These are phyloP conservation scores for Eretmocerus hayati DNA, from an alignment of 2,888 invertebrate genomes.

Conservation along the genomic window DNA sequence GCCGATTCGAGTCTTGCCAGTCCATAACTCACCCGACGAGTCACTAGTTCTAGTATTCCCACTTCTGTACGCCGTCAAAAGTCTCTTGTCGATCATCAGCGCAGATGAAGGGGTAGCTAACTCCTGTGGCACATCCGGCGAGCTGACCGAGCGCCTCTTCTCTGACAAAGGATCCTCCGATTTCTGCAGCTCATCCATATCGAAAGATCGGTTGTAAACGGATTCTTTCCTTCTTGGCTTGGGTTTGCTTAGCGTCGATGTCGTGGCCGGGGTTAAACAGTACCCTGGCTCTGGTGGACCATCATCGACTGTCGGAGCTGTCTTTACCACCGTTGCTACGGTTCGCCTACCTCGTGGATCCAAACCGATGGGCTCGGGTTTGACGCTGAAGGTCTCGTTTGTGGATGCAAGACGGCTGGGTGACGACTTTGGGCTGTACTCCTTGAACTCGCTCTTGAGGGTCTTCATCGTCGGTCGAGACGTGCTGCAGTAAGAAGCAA, in stretches of 20 bases:
- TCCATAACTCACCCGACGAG: slow-evolving; percentile 22
- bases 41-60: slow-evolving; percentile 17
- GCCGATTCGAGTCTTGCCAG: too few relatives aligned
- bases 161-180: slow-evolving; percentile 10
- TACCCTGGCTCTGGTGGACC: not conserved
- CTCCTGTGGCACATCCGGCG: slow-evolving; percentile 10
- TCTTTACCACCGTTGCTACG: not conserved
- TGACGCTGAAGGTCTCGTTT: slow-evolving; percentile 10
- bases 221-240: slow-evolving; percentile 34
- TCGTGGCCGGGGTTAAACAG: slow-evolving; percentile 14
- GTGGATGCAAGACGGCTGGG: slow-evolving; percentile 1
- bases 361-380: slow-evolving; percentile 2
- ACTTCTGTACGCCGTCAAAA: slow-evolving; percentile 23
- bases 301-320: not conserved
- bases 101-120: not conserved
- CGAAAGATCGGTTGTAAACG: slow-evolving; percentile 36
- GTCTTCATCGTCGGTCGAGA: too few relatives aligned
- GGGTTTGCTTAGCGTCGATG: slow-evolving; percentile 1
- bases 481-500: too few relatives aligned
- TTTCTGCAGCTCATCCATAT: slow-evolving; percentile 25
- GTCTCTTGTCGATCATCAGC: slow-evolving; percentile 5
- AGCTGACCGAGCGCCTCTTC: slow-evolving; percentile 13
- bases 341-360: slow-evolving; percentile 3
- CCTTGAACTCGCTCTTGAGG: slow-evolving; percentile 2
- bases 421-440: not conserved